Conservation (phyloP, 2,797 vertebrate species). For the Amblyraja radiata region DNA sequence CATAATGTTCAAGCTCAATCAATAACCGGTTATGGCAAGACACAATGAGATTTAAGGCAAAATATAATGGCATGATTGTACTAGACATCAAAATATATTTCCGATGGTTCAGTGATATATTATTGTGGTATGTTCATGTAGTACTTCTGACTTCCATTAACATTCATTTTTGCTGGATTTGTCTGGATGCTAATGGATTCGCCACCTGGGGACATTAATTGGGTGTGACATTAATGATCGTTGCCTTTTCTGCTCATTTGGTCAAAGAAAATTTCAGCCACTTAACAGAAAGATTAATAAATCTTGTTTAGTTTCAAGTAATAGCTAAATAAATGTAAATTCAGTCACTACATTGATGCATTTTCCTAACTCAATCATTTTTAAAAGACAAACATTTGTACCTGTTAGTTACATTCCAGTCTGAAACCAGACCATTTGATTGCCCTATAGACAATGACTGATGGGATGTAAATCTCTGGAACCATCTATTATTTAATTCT, state of each 20-base stretch:
- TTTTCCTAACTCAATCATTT: not conserved
- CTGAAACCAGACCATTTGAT: conserved; percentile 16
- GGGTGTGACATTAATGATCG: conserved; percentile 34
- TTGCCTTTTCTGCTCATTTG: conserved; percentile 32
- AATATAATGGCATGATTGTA: not conserved
- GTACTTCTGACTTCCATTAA: conserved; percentile 6
- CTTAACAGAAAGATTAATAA: conserved; percentile 36
- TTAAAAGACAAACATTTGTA: conserved; percentile 24
- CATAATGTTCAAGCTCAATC: not conserved
- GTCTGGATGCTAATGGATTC: conserved; percentile 29
- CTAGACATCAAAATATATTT: conserved; percentile 6
- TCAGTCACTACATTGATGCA: conserved; percentile 1
- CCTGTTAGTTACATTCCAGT: conserved; percentile 18
- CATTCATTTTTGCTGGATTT: conserved; percentile 30
- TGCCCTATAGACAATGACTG: conserved; percentile 12
- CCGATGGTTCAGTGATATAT: conserved; percentile 28
- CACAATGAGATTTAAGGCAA: not conserved
- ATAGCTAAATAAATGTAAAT: conserved; percentile 27
- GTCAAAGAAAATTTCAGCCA: conserved; percentile 23
- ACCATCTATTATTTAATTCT: conserved; percentile 37
- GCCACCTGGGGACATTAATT: conserved; percentile 33
- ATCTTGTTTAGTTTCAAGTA: conserved; percentile 22
- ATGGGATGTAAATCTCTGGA: conserved; percentile 20
- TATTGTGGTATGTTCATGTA: not conserved
- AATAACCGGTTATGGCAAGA: not conserved